Evolutionary conservation across 2,888 invertebrate species (phyloP).

Genomic region (Nomada goodeniana): DNA sequence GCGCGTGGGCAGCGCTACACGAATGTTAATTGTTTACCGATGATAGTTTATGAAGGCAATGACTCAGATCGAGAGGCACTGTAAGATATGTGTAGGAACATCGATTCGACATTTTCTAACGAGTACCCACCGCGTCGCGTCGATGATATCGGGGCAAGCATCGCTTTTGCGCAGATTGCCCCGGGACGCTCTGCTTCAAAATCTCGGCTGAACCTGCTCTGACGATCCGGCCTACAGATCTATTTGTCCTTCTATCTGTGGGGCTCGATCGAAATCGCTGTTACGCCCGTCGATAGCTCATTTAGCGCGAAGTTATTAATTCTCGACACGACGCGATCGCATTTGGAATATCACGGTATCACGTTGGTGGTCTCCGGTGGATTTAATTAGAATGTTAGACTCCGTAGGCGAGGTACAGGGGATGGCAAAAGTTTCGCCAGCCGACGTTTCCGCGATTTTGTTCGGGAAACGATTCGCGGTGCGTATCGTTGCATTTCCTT

Average conservation of each 20-base stretch:
- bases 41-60: constrained; percentile 80
- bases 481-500: no score
- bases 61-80: constrained; percentile 62
- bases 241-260: constrained; percentile 31
- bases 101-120: constrained; percentile 77
- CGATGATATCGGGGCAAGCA: constrained; percentile 48
- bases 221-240: constrained; percentile 41
- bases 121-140: constrained; percentile 63
- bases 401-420: no score
- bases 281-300: constrained; percentile 21
- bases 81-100: constrained; percentile 48
- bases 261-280: constrained; percentile 40
- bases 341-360: no score
- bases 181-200: constrained; percentile 53
- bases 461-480: no score
- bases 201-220: constrained; percentile 40
- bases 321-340: neutral
- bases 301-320: constrained; percentile 16
- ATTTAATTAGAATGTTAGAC: neutral
- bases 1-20: constrained; percentile 75
- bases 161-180: constrained; percentile 30
- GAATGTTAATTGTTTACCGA: constrained; percentile 80
- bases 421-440: neutral
- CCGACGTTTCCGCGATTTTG: neutral
- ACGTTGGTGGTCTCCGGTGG: neutral